Evolutionary conservation across 1,140 invertebrate genomes (phyloP), one percentile per base, ranked within the genome.

Genomic region (Lepidurus couesii): DNA sequence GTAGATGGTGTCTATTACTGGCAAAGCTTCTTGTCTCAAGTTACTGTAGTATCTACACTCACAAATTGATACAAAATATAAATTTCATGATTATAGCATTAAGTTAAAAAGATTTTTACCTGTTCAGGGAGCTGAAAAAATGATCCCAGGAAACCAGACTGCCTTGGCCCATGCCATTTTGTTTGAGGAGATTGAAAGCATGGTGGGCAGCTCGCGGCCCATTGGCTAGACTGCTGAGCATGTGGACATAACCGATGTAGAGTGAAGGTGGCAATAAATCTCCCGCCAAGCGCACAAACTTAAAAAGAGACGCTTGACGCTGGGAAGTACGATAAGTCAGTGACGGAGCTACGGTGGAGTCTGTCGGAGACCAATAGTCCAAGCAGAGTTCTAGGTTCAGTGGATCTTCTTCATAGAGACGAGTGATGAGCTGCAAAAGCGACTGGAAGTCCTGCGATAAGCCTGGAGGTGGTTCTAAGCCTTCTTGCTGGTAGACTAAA

Each of bases 201-300:
- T 94, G 90, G 77, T 90, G 87, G 0, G 94, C 93, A 42, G 91
- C 89, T 82, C 89, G 88, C 24, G 88, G 87, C 34, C 90, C 90
- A 79, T 90, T 91, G 0, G 93, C 91, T 42, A 98, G 86, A 9
- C 94, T 92, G 0, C 90, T 90, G 78, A 98, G 88, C 90, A 98
- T 95, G 79, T 91, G 91, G 74, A 97, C 86, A 85, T 97, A 97
- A 0, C 93, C 91, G 9, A 94, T 91, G 84, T 95, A 95, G 43
- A 98, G 85, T 3, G 92, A 90, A 13, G 93, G 89, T n/a, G 93
- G 92, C 44, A 97, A 85, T 83, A 95, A 87, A 84, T 96, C 95
- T 74, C 95, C 93, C 53, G 95, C 92, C 77, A 95, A 87, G 7
- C 94, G 88, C 5, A 98, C 90, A 85, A 98, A 97, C 86, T 97